These are phyloP conservation scores for Mimumesa dahlbomi DNA, from an alignment of 2,888 invertebrate species.

Conservation along the genomic window DNA sequence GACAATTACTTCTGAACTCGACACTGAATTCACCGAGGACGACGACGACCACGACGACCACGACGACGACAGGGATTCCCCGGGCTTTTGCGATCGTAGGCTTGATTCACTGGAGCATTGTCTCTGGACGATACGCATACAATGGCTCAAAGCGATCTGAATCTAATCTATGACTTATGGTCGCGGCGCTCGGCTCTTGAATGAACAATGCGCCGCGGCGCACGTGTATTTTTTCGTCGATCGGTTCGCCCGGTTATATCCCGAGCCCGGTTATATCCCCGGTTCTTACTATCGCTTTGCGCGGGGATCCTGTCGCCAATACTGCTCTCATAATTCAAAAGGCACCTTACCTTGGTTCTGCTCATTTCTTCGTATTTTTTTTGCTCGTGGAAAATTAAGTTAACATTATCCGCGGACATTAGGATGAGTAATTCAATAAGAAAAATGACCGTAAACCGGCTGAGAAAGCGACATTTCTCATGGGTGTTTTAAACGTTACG, in stretches of 20 bases:
- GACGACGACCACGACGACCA: conserved; percentile 29
- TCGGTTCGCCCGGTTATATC: conserved; percentile 20
- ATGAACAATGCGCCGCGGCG: conserved; percentile 65
- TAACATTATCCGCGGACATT: too few relatives aligned
- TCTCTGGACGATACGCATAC: conserved; percentile 68
- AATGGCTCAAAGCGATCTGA: conserved; percentile 69
- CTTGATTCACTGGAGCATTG: conserved; percentile 70
- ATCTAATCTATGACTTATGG: conserved; percentile 71
- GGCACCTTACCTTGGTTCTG: too few relatives aligned
- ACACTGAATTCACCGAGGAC: conserved; percentile 9
- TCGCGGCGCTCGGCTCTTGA: conserved; percentile 62
- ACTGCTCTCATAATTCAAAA: background rate
- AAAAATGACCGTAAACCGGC: too few relatives aligned
- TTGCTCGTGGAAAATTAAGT: too few relatives aligned
- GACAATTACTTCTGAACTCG: conserved; percentile 57
- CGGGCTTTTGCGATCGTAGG: conserved; percentile 56
- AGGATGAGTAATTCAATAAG: too few relatives aligned
- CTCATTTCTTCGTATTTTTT: too few relatives aligned
- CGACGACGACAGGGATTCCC: conserved; percentile 59
- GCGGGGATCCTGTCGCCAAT: conserved; percentile 12
- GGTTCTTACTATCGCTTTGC: conserved; percentile 13
- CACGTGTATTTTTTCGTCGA: conserved; percentile 43
- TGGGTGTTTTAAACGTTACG: too few relatives aligned
- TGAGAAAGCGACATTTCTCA: too few relatives aligned
- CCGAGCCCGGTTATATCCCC: background rate